Conservation (phyloP, 2,113 vertebrate genomes). For the Platysteira castanea region DNA sequence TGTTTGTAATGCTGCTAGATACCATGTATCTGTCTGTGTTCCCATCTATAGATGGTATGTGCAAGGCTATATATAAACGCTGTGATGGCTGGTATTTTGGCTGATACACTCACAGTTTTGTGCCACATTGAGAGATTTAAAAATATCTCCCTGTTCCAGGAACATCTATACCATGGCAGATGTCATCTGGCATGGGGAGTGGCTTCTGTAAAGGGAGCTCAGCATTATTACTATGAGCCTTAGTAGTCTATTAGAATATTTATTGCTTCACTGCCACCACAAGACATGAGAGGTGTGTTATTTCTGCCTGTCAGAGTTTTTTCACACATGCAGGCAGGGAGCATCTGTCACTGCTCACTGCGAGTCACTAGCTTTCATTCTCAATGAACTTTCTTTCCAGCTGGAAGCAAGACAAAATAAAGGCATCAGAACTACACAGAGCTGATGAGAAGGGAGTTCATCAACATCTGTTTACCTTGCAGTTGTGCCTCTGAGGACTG, state of each 20-base stretch:
- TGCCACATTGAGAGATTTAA: slow-evolving; percentile 57
- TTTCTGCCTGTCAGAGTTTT: slow-evolving; percentile 56
- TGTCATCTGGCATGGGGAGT: slow-evolving; percentile 23
- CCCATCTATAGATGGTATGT: slow-evolving; percentile 26
- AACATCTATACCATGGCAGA: slow-evolving; percentile 49
- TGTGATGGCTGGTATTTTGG: slow-evolving; percentile 67
- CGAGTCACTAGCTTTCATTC: slow-evolving; percentile 48
- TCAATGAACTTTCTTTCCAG: slow-evolving; percentile 34
- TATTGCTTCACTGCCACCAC: slow-evolving; percentile 29
- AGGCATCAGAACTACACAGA: background rate
- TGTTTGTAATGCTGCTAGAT: slow-evolving; percentile 16
- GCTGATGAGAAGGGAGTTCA: background rate
- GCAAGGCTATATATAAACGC: slow-evolving; percentile 56
- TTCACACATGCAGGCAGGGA: slow-evolving; percentile 53
- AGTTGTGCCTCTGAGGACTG: background rate
- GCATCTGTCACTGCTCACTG: slow-evolving; percentile 50
- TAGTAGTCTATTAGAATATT: slow-evolving; percentile 36
- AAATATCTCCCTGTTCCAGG: slow-evolving; percentile 64
- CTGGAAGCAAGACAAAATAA: slow-evolving; percentile 20
- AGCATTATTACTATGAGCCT: slow-evolving; percentile 26
- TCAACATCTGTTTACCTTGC: background rate
- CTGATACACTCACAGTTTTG: slow-evolving; percentile 65
- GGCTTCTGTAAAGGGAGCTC: slow-evolving; percentile 14
- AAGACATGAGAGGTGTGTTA: slow-evolving; percentile 23
- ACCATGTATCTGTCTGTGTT: slow-evolving; percentile 25